Evolutionary conservation across 2,113 vertebrate genomes (phyloP).

Genomic region (Dicerorhinus sumatrensis): DNA sequence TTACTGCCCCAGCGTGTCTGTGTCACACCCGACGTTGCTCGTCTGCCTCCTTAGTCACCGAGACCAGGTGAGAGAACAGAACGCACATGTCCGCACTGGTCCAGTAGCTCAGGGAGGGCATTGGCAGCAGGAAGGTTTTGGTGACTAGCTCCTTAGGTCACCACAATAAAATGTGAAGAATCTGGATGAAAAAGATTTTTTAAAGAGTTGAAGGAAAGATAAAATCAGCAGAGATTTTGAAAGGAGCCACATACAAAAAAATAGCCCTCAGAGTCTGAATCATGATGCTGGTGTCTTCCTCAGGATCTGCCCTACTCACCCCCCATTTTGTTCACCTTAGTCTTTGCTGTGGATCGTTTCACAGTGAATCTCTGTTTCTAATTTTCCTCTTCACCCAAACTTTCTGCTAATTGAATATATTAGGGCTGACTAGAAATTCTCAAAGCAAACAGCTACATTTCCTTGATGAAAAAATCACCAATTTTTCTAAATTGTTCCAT

Average conservation of each 20-base stretch:
- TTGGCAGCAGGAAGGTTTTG: not conserved
- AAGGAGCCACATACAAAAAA: not conserved
- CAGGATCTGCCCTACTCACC: not conserved
- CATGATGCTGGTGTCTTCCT: not conserved
- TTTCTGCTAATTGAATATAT: not conserved
- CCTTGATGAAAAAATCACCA: not conserved
- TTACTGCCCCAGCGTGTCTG: not conserved
- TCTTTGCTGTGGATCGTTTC: not conserved
- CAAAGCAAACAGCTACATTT: not conserved
- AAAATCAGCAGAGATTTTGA: not conserved
- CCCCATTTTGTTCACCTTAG: not conserved
- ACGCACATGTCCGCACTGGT: not conserved
- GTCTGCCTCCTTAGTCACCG: not conserved
- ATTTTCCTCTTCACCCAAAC: not conserved
- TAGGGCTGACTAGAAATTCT: not conserved
- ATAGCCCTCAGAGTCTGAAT: not conserved
- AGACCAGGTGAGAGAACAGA: not conserved
- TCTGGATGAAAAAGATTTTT: not conserved
- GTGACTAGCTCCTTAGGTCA: not conserved
- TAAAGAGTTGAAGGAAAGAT: not conserved
- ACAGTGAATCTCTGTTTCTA: not conserved
- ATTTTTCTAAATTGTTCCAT: not conserved
- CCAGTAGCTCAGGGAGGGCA: not conserved
- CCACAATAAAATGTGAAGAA: not conserved
- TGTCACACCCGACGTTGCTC: not conserved